Evolutionary conservation across 1,140 invertebrate species (phyloP).

Genomic region (Aphelinus atriplicis): DNA sequence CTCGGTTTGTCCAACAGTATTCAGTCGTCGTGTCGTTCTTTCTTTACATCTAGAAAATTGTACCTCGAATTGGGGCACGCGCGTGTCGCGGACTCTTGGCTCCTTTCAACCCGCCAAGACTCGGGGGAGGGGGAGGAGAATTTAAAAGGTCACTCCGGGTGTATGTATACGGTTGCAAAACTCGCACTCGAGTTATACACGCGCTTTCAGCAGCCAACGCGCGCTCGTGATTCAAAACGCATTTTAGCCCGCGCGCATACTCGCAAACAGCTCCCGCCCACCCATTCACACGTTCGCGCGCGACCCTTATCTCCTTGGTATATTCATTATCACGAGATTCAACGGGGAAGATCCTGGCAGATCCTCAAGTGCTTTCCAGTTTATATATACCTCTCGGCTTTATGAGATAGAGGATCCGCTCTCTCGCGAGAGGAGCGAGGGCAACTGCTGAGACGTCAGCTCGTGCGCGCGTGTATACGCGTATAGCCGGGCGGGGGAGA

Average conservation of each 20-base stretch:
- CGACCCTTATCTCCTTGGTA: not conserved
- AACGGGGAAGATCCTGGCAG: conserved; percentile 17
- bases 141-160: too few species aligned
- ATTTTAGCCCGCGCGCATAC: not conserved
- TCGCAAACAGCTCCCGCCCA: not conserved
- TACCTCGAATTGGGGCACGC: too few species aligned
- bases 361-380: conserved; percentile 16
- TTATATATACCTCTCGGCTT: conserved; percentile 6
- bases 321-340: conserved; percentile 14
- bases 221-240: not conserved
- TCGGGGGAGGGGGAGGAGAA: too few species aligned
- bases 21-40: too few species aligned
- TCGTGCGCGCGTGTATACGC: not conserved
- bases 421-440: not conserved
- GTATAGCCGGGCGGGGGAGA: not conserved
- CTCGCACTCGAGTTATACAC: too few species aligned
- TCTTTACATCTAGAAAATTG: too few species aligned
- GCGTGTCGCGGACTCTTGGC: too few species aligned
- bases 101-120: too few species aligned
- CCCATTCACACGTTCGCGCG: not conserved
- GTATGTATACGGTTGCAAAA: too few species aligned
- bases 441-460: not conserved
- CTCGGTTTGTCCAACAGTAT: too few species aligned
- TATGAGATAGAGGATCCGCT: conserved; percentile 10
- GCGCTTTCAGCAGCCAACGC: too few species aligned